Percentiles rank a stretch among this genome's conserved stretches.
Evolutionary conservation across 2,888 invertebrate genomes (phyloP).

Genomic region (Agrotis ipsilon): DNA sequence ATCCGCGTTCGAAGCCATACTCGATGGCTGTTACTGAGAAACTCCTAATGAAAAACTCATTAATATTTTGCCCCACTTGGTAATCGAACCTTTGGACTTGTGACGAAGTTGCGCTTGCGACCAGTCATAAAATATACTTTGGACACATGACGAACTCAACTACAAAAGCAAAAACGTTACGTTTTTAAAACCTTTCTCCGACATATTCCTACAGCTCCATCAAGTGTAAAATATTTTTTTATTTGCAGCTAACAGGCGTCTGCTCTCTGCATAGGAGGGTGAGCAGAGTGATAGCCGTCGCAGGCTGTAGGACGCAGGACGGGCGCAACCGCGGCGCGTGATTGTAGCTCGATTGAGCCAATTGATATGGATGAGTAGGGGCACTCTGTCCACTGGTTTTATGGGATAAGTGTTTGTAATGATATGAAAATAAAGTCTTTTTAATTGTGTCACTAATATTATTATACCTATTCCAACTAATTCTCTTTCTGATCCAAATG

Average conservation of each 20-base stretch:
- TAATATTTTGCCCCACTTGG: too few species aligned
- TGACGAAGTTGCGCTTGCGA: too few species aligned
- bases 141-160: not conserved
- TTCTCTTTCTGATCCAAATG: too few species aligned
- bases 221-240: conserved; percentile 55
- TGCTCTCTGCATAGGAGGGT: conserved; percentile 41
- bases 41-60: too few species aligned
- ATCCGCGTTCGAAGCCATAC: too few species aligned
- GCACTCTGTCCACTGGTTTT: conserved; percentile 35
- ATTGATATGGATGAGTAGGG: conserved; percentile 69
- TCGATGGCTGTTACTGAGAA: too few species aligned
- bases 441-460: too few species aligned
- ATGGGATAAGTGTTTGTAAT: conserved; percentile 9
- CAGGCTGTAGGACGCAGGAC: conserved; percentile 53
- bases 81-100: too few species aligned
- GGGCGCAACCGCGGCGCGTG: conserved; percentile 82
- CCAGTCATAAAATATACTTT: too few species aligned
- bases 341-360: conserved; percentile 83
- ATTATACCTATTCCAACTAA: too few species aligned
- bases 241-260: conserved; percentile 52
- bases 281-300: conserved; percentile 50
- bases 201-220: conserved; percentile 1
- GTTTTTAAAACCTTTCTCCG: not conserved
- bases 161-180: conserved; percentile 8
- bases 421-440: not conserved